These are phyloP conservation scores for Syngnathus typhle DNA, from an alignment of 2,113 vertebrate species.

Conservation along the genomic window DNA sequence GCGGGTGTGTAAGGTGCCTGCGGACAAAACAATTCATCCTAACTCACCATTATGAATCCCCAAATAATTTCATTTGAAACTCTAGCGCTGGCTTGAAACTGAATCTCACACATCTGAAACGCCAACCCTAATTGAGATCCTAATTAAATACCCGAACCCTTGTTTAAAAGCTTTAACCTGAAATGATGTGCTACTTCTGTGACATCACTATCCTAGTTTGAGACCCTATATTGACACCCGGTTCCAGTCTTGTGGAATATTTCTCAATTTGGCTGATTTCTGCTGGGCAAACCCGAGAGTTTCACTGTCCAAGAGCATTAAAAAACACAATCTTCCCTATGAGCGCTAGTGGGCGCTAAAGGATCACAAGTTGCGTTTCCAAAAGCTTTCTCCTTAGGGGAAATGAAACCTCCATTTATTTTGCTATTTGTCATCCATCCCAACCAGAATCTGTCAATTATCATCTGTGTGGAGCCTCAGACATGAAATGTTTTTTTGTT, in stretches of 20 bases:
- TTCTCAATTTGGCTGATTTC: background rate
- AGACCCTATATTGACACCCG: too few species aligned
- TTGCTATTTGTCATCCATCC: slow-evolving; percentile 17
- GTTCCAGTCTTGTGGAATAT: background rate
- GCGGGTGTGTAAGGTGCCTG: background rate
- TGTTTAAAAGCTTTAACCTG: too few species aligned
- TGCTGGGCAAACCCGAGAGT: background rate
- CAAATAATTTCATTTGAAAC: background rate
- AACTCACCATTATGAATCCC: slow-evolving; percentile 15
- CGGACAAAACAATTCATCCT: slow-evolving; percentile 18
- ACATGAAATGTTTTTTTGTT: background rate
- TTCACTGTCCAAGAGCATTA: background rate
- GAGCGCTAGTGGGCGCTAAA: slow-evolving; percentile 54
- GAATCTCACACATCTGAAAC: too few species aligned
- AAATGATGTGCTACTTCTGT: too few species aligned
- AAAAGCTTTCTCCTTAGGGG: background rate
- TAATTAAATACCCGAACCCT: too few species aligned
- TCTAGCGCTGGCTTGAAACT: too few species aligned
- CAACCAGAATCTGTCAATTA: slow-evolving; percentile 19
- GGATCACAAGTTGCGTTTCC: slow-evolving; percentile 18
- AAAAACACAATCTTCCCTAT: slow-evolving; percentile 5
- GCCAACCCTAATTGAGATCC: too few species aligned
- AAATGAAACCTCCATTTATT: background rate
- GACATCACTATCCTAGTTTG: too few species aligned
- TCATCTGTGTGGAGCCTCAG: background rate